Conservation (phyloP, 53 echinoderm and acorn worm species). For the Holothuria scabra region DNA sequence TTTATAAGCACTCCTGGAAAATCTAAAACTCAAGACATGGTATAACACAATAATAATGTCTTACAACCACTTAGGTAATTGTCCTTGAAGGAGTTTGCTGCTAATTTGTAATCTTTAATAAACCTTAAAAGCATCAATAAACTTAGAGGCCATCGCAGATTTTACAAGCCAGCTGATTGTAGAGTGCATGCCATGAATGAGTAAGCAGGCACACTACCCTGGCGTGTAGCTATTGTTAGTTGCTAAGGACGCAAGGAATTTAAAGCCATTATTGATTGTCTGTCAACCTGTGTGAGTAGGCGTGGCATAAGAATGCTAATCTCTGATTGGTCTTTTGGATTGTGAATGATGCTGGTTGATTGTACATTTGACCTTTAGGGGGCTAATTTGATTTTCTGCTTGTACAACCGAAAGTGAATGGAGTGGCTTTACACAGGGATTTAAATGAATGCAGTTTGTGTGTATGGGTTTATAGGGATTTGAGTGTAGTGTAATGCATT, state of each 20-base stretch:
- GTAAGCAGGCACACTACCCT: background rate
- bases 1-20: no score
- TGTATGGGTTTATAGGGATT: background rate
- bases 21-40: no score
- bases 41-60: no score
- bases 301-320: conserved; percentile 7
- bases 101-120: no score
- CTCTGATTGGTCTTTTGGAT: conserved; percentile 2
- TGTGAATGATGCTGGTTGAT: conserved; percentile 22
- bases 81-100: no score
- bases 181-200: conserved; percentile 14
- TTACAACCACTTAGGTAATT: no score
- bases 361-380: conserved; percentile 42
- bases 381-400: conserved; percentile 33
- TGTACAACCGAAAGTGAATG: conserved; percentile 19
- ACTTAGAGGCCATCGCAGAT: background rate
- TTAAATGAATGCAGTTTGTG: background rate
- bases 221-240: conserved; percentile 4
- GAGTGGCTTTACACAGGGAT: background rate
- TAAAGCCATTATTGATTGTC: conserved; percentile 41
- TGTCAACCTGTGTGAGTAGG: background rate
- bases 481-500: background rate
- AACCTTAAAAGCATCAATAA: no score
- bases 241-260: conserved; percentile 45
- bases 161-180: conserved; percentile 18